Evolutionary conservation across 2,113 vertebrate species (phyloP).

Genomic region (Paratilapia polleni): DNA sequence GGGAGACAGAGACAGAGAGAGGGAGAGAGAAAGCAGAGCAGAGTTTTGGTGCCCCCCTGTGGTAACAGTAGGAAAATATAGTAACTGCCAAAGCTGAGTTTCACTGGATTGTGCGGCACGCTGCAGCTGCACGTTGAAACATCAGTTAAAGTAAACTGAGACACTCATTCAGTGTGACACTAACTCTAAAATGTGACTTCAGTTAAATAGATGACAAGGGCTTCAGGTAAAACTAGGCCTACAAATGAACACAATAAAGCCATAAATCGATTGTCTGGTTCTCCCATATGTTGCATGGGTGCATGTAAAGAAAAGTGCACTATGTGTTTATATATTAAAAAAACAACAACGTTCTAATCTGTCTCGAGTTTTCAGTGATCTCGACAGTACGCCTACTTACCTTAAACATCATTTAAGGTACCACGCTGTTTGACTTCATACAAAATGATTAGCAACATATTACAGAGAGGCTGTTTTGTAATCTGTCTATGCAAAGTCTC

Average conservation of each 20-base stretch:
- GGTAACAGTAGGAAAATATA: constrained; percentile 51
- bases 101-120: neutral
- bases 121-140: neutral
- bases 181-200: neutral
- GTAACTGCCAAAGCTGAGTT: neutral
- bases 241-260: neutral
- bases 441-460: no score
- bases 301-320: neutral
- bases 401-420: neutral
- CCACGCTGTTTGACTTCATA: no score
- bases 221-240: no score
- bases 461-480: no score
- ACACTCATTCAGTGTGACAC: neutral
- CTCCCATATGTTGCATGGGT: neutral
- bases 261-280: neutral
- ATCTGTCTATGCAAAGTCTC: neutral
- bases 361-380: neutral
- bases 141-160: neutral
- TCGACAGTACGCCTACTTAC: no score
- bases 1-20: constrained; percentile 8
- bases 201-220: no score
- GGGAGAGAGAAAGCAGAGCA: constrained; percentile 31
- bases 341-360: neutral
- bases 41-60: constrained; percentile 78
- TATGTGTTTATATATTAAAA: neutral